These are phyloP conservation scores for Ectropis crepuscularia DNA, from an alignment of 2,888 invertebrate species.

Conservation along the genomic window DNA sequence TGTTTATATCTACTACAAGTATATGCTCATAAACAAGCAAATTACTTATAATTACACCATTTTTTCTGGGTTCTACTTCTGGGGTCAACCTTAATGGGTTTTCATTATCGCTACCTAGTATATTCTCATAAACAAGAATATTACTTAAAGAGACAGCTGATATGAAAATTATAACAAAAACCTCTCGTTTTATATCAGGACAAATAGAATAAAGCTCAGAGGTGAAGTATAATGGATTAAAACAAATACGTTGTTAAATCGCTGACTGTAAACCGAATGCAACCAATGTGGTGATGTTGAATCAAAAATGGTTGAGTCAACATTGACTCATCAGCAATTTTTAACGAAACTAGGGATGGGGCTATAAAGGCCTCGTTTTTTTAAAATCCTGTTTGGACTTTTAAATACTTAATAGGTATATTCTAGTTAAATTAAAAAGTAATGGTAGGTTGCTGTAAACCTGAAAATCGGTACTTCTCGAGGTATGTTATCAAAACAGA, in stretches of 20 bases:
- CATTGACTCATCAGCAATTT: constrained; percentile 66
- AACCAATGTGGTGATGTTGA: constrained; percentile 58
- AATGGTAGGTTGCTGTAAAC: too few relatives aligned
- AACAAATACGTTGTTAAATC: constrained; percentile 67
- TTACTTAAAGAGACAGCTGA: neutral
- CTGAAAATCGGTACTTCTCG: too few relatives aligned
- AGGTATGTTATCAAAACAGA: too few relatives aligned
- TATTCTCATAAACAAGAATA: neutral
- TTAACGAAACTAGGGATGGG: constrained; percentile 50
- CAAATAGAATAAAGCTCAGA: neutral
- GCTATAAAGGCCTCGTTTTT: neutral
- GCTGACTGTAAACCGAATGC: constrained; percentile 71
- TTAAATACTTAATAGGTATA: too few relatives aligned
- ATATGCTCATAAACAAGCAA: neutral
- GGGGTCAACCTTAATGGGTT: neutral
- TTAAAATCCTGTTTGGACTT: neutral
- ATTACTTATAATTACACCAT: neutral
- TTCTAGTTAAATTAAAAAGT: too few relatives aligned
- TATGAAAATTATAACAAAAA: too few relatives aligned
- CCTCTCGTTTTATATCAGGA: too few relatives aligned
- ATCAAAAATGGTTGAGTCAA: constrained; percentile 70
- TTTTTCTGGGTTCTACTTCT: neutral
- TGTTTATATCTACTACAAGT: too few relatives aligned
- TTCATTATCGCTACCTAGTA: too few relatives aligned
- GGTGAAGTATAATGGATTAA: constrained; percentile 52